Conservation (phyloP, 2,113 vertebrate genomes). For the Pardalotus punctatus region DNA sequence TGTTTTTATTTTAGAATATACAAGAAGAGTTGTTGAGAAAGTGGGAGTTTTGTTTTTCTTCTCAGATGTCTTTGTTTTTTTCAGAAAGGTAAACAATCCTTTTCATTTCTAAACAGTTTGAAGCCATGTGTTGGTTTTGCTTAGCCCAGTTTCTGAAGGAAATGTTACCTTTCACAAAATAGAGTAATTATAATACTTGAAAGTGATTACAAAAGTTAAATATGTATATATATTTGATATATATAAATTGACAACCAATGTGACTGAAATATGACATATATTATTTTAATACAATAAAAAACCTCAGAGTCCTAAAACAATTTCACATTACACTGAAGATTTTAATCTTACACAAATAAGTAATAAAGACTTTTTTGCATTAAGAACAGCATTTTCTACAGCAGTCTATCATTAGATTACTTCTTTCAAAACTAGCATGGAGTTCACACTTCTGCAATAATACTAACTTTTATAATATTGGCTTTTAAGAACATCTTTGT, state of each 20-base stretch:
- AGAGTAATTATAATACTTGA: background rate
- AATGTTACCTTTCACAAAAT: background rate
- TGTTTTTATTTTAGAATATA: constrained; percentile 12
- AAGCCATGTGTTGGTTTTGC: background rate
- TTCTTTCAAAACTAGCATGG: background rate
- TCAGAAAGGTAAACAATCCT: background rate
- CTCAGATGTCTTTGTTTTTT: background rate
- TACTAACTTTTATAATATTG: background rate
- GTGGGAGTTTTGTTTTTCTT: background rate
- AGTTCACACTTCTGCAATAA: background rate
- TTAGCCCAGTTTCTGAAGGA: background rate
- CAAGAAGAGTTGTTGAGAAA: background rate
- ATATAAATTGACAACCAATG: background rate
- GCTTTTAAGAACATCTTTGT: background rate
- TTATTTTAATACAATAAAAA: background rate
- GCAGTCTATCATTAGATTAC: background rate
- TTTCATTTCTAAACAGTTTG: background rate
- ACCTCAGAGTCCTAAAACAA: background rate
- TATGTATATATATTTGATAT: background rate
- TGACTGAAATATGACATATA: background rate
- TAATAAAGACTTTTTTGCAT: background rate
- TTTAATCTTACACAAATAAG: background rate
- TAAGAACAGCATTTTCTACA: background rate
- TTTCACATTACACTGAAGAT: background rate
- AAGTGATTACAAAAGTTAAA: background rate